phyloP scores from a whole-genome alignment of 2,797 vertebrate species.

The Notolabrus celidotus region DNA sequence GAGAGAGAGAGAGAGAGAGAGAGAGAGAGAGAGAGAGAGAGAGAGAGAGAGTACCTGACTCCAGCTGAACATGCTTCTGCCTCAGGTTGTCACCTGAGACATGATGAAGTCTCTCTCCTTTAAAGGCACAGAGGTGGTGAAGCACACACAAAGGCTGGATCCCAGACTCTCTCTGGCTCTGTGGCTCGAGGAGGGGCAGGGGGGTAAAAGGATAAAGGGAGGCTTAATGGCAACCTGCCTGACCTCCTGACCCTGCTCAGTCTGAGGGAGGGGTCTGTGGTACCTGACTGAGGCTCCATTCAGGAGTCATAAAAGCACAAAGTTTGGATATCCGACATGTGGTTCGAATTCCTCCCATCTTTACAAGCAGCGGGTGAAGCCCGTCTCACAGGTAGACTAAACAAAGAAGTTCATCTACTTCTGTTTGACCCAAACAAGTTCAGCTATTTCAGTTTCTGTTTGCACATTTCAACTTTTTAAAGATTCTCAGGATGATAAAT shows the following conservation, averaged over 20 bases:
- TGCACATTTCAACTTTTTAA: not conserved
- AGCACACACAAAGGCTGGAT: constrained; percentile 77
- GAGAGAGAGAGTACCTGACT: constrained; percentile 48
- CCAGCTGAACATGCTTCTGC: constrained; percentile 61
- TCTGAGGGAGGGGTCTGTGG: constrained; percentile 69
- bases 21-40: constrained; percentile 17
- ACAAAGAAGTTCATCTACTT: constrained; percentile 49
- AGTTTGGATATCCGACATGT: constrained; percentile 78
- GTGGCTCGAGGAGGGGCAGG: constrained; percentile 31
- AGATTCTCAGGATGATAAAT: not conserved
- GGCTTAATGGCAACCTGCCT: constrained; percentile 80
- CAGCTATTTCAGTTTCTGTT: no score
- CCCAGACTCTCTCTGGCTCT: constrained; percentile 56
- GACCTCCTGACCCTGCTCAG: constrained; percentile 80
- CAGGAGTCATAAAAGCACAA: constrained; percentile 79
- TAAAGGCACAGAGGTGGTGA: constrained; percentile 77
- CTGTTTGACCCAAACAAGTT: constrained; percentile 24
- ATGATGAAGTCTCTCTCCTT: constrained; percentile 67
- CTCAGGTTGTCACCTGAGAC: constrained; percentile 74
- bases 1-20: constrained; percentile 22
- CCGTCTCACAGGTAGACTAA: constrained; percentile 41
- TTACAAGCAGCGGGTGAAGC: constrained; percentile 62
- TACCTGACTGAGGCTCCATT: constrained; percentile 75
- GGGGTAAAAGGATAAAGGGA: constrained; percentile 65
- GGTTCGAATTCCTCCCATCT: constrained; percentile 79